Evolutionary conservation across 2,888 invertebrate genomes (phyloP).

Genomic region (Unio pictorum): DNA sequence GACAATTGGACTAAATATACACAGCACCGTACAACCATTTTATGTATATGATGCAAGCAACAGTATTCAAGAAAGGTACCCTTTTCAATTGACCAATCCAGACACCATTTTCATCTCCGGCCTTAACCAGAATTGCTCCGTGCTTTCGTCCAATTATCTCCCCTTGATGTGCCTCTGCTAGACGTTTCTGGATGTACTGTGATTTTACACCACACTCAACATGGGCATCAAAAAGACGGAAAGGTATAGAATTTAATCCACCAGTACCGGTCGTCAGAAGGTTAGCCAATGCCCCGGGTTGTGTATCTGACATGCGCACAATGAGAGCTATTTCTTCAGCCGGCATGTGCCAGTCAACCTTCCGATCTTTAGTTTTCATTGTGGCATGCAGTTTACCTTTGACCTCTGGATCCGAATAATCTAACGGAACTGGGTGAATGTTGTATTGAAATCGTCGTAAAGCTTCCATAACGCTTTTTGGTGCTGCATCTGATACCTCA

Average conservation of each 20-base stretch:
- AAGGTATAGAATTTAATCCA: not conserved
- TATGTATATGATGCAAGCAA: too few species aligned
- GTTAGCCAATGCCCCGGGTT: conserved; percentile 2
- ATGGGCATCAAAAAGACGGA: conserved; percentile 7
- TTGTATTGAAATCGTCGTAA: too few species aligned
- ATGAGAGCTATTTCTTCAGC: conserved; percentile 4
- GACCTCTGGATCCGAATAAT: conserved; percentile 2
- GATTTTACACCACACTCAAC: conserved; percentile 1
- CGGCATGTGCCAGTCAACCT: conserved; percentile 5
- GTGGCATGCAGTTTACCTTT: not conserved
- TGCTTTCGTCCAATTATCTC: conserved; percentile 15
- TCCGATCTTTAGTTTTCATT: conserved; percentile 1
- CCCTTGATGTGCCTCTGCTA: conserved; percentile 12
- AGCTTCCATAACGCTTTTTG: not conserved
- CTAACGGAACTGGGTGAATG: not conserved
- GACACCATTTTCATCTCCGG: conserved; percentile 18
- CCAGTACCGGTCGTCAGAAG: not conserved
- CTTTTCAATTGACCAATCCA: conserved; percentile 35
- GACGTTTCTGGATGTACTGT: not conserved
- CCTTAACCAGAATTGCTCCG: conserved; percentile 16
- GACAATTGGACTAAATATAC: too few species aligned
- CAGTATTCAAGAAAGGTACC: conserved; percentile 6
- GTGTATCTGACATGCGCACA: conserved; percentile 9
- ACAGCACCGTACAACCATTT: too few species aligned
- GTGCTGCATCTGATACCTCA: not conserved